A percentile compares a stretch with the other conserved stretches of the same genome.
These are phyloP conservation scores for Microcaecilia unicolor DNA, from an alignment of 2,797 vertebrate species.

Conservation along the genomic window DNA sequence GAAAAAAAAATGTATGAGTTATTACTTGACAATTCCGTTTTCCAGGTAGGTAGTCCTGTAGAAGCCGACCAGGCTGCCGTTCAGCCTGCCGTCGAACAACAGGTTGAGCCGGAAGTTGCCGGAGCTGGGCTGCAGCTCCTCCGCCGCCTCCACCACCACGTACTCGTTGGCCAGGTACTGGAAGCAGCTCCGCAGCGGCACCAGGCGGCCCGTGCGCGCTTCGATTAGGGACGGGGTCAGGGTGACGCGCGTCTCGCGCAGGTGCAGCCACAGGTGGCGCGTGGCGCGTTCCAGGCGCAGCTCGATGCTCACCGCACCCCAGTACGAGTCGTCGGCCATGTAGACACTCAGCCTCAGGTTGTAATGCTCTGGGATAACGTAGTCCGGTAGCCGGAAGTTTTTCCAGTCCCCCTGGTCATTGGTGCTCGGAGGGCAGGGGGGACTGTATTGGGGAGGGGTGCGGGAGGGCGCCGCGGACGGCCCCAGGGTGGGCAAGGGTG, in stretches of 20 bases:
- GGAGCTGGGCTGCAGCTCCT: slow-evolving; percentile 40
- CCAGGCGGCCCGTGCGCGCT: slow-evolving; percentile 9
- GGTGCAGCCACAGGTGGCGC: slow-evolving; percentile 79
- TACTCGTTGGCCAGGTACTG: slow-evolving; percentile 71
- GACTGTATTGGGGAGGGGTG: slow-evolving; percentile 9
- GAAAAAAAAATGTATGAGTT: not conserved
- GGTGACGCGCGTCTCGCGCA: slow-evolving; percentile 73
- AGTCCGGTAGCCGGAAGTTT: slow-evolving; percentile 73
- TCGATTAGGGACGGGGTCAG: slow-evolving; percentile 21
- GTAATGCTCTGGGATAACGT: slow-evolving; percentile 73
- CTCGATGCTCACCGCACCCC: slow-evolving; percentile 61
- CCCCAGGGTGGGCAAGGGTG: not conserved
- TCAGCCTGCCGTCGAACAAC: slow-evolving; percentile 81
- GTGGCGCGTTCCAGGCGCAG: slow-evolving; percentile 50
- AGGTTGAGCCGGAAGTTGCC: slow-evolving; percentile 65
- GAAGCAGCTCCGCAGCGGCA: slow-evolving; percentile 68
- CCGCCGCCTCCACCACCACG: slow-evolving; percentile 66
- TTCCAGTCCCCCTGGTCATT: slow-evolving; percentile 66
- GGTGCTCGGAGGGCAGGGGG: slow-evolving; percentile 54
- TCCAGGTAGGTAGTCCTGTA: slow-evolving; percentile 83
- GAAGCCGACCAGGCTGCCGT: slow-evolving; percentile 86
- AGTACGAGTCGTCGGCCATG: slow-evolving; percentile 67
- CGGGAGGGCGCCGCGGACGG: not conserved
- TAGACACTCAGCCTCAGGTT: slow-evolving; percentile 72
- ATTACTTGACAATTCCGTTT: slow-evolving; percentile 64